A percentile compares a stretch with the other conserved stretches of the same genome.
Evolutionary conservation across 2,797 vertebrate species (phyloP).

Genomic region (Tokudaia muenninki): DNA sequence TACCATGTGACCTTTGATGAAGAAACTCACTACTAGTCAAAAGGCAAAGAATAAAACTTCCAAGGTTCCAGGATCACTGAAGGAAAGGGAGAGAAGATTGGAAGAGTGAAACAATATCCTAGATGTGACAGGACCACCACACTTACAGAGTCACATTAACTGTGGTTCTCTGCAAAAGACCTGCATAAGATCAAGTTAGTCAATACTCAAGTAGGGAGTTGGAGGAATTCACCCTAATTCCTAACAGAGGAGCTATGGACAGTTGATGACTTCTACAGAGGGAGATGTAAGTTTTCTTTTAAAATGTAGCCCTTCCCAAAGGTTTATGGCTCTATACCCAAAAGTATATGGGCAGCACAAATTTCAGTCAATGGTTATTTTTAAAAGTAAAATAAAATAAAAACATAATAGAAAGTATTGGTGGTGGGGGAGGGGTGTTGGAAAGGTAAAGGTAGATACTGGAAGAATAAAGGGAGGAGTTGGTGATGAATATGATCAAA

Average conservation of each 20-base stretch:
- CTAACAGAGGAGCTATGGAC: background rate
- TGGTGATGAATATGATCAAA: background rate
- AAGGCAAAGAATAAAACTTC: background rate
- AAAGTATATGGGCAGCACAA: background rate
- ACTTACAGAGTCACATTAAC: background rate
- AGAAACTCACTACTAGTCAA: background rate
- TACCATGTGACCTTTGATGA: background rate
- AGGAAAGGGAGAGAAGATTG: background rate
- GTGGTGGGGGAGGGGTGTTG: background rate
- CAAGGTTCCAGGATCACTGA: background rate
- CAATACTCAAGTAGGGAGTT: background rate
- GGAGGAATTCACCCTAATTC: background rate
- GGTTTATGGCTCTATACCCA: background rate
- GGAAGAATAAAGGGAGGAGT: background rate
- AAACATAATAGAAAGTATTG: background rate
- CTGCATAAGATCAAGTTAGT: too few relatives aligned
- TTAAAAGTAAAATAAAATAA: background rate
- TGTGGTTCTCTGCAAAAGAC: background rate
- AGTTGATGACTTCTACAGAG: background rate
- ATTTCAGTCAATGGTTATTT: background rate
- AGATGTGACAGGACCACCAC: background rate
- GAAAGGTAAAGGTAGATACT: background rate
- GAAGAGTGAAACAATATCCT: too few relatives aligned
- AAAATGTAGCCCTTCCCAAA: background rate
- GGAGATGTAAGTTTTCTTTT: background rate